Base-by-base conservation (phyloP, 1,140 invertebrate genomes). In the Teleopsis dalmanni region DNA sequence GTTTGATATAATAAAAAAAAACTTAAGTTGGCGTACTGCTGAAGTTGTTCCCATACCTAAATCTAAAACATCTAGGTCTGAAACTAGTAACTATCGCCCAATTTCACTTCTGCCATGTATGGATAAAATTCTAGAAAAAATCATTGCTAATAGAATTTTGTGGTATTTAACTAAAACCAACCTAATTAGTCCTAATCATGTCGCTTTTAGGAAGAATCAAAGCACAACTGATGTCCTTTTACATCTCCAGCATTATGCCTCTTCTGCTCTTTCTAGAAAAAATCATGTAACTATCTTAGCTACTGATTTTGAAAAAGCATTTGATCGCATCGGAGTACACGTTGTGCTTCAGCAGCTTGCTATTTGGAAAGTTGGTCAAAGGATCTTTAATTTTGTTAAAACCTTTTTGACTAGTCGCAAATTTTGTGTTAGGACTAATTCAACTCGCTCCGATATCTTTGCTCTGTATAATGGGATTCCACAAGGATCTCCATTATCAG, bases 71-170 rank as follows among this genome's bases (percentile, higher is more conserved):
- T 27, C 22, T 21, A 6, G 11, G 16, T n/a, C 16, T 23, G 13
- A 47, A n/a, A 36, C 33, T 11, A 48, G 18, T 19, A 33, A 36
- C 13, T 48, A 48, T 14, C n/a, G 47, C 11, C 36, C 47, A 5
- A 48, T 48, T 37, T 48, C 51, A 7, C 14, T 55, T 47, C 44
- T 54, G 3, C 25, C 52, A 3, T 52, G 46, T 10, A 16, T 53
- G 23, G 34, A 46, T 26, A 54, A 54, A 35, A 33, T 47, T 13
- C 19, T 54, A 3, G 52, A 53, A 48, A 56, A 56, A 53, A 56
- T 56, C 21, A 33, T 53, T 22, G 36, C 53, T 21, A 37, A 31
- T 25, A 36, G 41, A 9, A 4, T 54, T 18, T 47, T 57, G 49
- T 54, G 49, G 46, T 48, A 46, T 29, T 41, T 47, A 16, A 26